phyloP scores from a whole-genome alignment of 1,140 invertebrate genomes.

The Dendroctonus ponderosae region DNA sequence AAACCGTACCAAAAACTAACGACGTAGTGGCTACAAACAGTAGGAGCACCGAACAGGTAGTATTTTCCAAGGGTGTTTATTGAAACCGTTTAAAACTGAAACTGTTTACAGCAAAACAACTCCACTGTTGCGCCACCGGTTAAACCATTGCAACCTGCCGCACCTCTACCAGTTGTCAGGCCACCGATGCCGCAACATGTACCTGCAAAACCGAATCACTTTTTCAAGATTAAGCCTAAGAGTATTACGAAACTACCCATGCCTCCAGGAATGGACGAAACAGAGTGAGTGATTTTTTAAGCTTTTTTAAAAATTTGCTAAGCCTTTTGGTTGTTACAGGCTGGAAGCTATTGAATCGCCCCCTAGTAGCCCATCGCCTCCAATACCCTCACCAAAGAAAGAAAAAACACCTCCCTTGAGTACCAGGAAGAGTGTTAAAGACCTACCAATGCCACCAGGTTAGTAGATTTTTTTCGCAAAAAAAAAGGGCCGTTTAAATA shows the following conservation, averaged over 20 bases:
- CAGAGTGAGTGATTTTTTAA: slow-evolving; percentile 48
- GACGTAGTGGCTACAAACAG: slow-evolving; percentile 37
- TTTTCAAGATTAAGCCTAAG: slow-evolving; percentile 54
- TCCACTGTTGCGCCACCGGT: neutral
- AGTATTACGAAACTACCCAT: slow-evolving; percentile 74
- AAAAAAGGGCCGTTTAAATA: no score
- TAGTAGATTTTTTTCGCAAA: slow-evolving; percentile 32
- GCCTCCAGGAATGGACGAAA: slow-evolving; percentile 79
- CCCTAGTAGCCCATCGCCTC: slow-evolving; percentile 59
- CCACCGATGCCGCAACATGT: no score
- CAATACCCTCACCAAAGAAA: slow-evolving; percentile 54
- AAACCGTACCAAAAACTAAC: slow-evolving; percentile 20
- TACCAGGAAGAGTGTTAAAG: slow-evolving; percentile 68
- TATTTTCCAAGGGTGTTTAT: neutral
- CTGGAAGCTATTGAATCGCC: slow-evolving; percentile 73
- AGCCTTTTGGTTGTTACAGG: slow-evolving; percentile 43
- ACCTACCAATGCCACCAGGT: slow-evolving; percentile 87
- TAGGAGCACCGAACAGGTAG: slow-evolving; percentile 15
- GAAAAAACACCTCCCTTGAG: slow-evolving; percentile 51
- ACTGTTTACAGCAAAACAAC: neutral
- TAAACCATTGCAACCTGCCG: neutral
- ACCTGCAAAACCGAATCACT: no score
- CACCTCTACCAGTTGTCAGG: neutral
- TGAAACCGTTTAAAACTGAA: neutral
- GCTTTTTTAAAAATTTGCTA: neutral